A percentile compares a stretch with the other conserved stretches of the same genome.
These are phyloP conservation scores for Numenius phaeopus DNA, from an alignment of 2,797 vertebrate genomes.

Conservation along the genomic window DNA sequence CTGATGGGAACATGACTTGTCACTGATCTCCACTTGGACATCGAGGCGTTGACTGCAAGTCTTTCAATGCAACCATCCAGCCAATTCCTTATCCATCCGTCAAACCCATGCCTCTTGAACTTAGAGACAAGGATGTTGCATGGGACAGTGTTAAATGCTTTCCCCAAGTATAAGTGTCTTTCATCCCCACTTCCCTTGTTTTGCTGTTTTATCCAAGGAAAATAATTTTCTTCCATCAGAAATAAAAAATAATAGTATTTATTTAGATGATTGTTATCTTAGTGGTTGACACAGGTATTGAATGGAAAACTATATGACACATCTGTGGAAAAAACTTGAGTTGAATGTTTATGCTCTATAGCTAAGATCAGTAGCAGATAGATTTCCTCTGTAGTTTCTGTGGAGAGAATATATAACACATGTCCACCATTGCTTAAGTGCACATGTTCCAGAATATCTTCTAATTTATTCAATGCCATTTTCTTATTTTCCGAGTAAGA, in stretches of 20 bases:
- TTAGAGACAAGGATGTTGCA: background rate
- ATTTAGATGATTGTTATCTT: background rate
- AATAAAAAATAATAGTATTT: background rate
- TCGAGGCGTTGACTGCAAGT: background rate
- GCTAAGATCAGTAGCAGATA: background rate
- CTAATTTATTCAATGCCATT: background rate
- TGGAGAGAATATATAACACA: background rate
- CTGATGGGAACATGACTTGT: background rate
- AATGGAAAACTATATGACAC: background rate
- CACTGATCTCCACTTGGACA: background rate
- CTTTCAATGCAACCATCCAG: background rate
- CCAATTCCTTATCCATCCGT: background rate
- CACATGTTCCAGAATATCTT: background rate
- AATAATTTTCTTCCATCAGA: background rate
- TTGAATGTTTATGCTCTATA: background rate
- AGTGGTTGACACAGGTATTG: background rate
- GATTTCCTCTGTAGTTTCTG: accelerated
- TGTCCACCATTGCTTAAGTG: background rate
- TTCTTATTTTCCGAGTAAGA: background rate
- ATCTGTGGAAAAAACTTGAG: background rate
- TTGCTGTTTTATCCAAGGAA: background rate
- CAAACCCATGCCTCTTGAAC: background rate
- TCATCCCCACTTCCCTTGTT: accelerated
- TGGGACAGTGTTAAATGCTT: background rate
- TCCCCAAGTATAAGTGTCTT: background rate